Conservation (phyloP, 1,140 invertebrate genomes). For the Nomia melanderi region DNA sequence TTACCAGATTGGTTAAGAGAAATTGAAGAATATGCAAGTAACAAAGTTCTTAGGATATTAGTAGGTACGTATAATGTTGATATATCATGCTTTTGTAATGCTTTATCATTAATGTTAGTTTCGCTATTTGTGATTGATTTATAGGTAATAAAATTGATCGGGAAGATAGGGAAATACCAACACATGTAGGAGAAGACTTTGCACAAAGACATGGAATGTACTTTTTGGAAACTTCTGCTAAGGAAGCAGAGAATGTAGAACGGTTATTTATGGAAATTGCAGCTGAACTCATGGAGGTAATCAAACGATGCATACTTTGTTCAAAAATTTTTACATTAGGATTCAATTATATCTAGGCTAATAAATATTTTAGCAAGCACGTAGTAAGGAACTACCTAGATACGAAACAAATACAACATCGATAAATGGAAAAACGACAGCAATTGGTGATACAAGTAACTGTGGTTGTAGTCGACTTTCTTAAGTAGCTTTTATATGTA, state of each 20-base stretch:
- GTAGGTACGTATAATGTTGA: constrained; percentile 85
- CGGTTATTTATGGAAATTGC: constrained; percentile 98
- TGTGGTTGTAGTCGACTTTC: constrained; percentile 82
- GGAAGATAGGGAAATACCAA: constrained; percentile 96
- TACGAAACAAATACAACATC: constrained; percentile 87
- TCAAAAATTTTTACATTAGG: constrained; percentile 1
- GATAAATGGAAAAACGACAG: constrained; percentile 87
- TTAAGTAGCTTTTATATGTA: constrained; percentile 68
- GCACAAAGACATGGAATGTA: constrained; percentile 97
- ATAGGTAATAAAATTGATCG: constrained; percentile 97
- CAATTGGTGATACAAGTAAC: constrained; percentile 85
- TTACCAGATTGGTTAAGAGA: constrained; percentile 96
- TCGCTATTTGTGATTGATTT: constrained; percentile 51
- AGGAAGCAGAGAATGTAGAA: constrained; percentile 98
- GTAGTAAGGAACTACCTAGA: constrained; percentile 88
- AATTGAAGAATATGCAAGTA: constrained; percentile 98
- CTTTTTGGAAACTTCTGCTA: constrained; percentile 98
- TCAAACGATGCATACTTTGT: constrained; percentile 20
- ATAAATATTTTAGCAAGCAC: constrained; percentile 85
- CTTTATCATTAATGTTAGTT: not conserved
- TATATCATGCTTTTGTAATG: not conserved
- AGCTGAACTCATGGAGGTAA: constrained; percentile 93
- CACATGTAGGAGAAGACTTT: constrained; percentile 97
- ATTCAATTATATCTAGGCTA: constrained; percentile 6
- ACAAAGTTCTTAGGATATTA: constrained; percentile 95